A percentile compares a stretch with the other conserved stretches of the same genome.
Conservation (phyloP, 2,797 vertebrate genomes). For the Schizopygopsis pylzovi region DNA sequence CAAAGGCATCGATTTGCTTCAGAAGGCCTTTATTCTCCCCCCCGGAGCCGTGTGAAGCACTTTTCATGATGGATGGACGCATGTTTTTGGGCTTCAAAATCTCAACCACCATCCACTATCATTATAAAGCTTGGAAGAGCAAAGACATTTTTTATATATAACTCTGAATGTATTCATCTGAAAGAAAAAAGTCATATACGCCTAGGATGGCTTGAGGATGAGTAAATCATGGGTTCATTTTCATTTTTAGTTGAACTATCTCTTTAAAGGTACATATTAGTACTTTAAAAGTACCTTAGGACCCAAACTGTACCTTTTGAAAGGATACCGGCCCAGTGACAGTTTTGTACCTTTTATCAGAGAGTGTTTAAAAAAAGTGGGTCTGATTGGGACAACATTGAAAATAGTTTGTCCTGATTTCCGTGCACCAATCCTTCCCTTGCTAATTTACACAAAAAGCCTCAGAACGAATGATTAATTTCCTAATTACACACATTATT, state of each 20-base stretch:
- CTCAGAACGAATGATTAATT: constrained; percentile 14
- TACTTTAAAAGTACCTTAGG: too few relatives aligned
- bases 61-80: not conserved
- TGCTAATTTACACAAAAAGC: constrained; percentile 11
- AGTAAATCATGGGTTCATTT: too few relatives aligned
- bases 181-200: not conserved
- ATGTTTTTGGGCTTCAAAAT: not conserved
- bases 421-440: not conserved
- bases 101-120: not conserved
- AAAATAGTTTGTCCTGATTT: constrained; percentile 8
- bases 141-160: not conserved
- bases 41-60: not conserved
- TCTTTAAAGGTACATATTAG: too few relatives aligned
- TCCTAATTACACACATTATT: constrained; percentile 8
- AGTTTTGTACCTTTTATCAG: not conserved
- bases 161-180: not conserved
- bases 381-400: not conserved
- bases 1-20: not conserved
- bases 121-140: not conserved
- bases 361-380: not conserved
- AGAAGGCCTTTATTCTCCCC: too few relatives aligned
- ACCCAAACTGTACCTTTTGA: too few relatives aligned
- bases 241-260: too few relatives aligned
- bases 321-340: not conserved
- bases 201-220: too few relatives aligned